Percentiles rank a stretch among this genome's conserved stretches.
phyloP scores from a whole-genome alignment of 2,888 invertebrate genomes.

The Heliconius ethilla region DNA sequence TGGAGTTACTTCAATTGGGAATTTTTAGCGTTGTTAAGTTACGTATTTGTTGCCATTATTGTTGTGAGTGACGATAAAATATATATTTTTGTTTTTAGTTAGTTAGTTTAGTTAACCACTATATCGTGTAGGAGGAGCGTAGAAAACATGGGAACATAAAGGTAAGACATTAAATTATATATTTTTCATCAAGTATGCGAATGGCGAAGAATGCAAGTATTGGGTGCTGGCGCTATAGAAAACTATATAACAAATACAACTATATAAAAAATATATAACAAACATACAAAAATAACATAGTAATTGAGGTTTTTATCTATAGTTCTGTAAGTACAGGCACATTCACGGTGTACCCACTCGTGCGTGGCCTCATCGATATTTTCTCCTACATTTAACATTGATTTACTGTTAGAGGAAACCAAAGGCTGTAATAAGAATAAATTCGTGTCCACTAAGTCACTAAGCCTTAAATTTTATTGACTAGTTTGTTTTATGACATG shows the following conservation, averaged over 20 bases:
- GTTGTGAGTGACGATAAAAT: not conserved
- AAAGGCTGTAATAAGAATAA: slow-evolving; percentile 27
- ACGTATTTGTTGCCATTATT: not conserved
- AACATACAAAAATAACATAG: not conserved
- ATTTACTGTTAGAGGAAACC: slow-evolving; percentile 28
- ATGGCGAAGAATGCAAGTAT: too few relatives aligned
- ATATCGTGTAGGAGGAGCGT: too few relatives aligned
- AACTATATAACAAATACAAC: not conserved
- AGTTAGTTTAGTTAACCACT: too few relatives aligned
- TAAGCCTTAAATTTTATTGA: slow-evolving; percentile 17
- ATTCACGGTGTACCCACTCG: slow-evolving; percentile 10
- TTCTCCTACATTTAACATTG: slow-evolving; percentile 33
- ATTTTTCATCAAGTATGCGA: too few relatives aligned
- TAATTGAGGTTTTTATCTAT: slow-evolving; percentile 1
- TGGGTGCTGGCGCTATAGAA: too few relatives aligned
- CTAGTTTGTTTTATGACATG: slow-evolving; percentile 9
- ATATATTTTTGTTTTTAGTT: not conserved
- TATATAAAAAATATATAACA: not conserved
- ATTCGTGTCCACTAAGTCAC: slow-evolving; percentile 4
- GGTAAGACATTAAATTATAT: too few relatives aligned
- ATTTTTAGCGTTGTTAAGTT: not conserved
- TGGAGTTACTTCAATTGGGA: not conserved
- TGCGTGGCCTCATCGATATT: slow-evolving; percentile 29
- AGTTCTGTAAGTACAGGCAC: slow-evolving; percentile 1
- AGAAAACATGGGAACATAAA: too few relatives aligned